These are phyloP conservation scores for Isichthys henryi DNA, from an alignment of 2,113 vertebrate genomes.

Conservation along the genomic window DNA sequence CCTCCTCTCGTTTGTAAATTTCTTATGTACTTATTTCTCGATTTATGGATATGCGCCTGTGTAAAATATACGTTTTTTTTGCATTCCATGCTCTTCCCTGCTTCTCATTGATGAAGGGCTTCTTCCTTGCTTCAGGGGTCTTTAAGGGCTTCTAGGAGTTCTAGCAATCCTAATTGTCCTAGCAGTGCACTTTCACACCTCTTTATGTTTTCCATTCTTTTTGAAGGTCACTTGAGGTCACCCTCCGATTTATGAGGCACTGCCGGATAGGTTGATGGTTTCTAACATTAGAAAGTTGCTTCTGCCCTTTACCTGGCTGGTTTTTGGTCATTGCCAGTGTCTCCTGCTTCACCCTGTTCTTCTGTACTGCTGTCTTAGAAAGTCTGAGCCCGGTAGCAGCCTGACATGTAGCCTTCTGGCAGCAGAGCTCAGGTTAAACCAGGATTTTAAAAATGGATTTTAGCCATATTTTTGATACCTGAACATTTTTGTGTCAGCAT, in stretches of 20 bases:
- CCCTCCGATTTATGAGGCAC: background rate
- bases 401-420: background rate
- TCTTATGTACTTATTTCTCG: background rate
- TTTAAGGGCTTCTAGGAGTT: background rate
- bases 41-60: background rate
- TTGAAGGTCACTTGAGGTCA: background rate
- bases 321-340: background rate
- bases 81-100: background rate
- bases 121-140: background rate
- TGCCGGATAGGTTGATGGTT: background rate
- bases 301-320: background rate
- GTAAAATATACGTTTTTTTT: background rate
- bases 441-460: background rate
- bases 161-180: background rate
- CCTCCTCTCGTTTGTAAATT: too few relatives aligned
- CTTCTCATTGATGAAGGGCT: background rate
- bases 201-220: background rate
- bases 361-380: background rate
- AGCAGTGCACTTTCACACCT: background rate
- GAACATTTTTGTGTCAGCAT: background rate
- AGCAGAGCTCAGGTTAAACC: background rate
- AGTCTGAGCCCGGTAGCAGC: background rate
- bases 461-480: background rate
- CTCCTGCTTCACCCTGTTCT: background rate
- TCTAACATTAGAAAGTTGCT: background rate